These are phyloP conservation scores for Heliopora coerulea DNA, from an alignment of 92 coral and sea anemone genomes.

Conservation along the genomic window DNA sequence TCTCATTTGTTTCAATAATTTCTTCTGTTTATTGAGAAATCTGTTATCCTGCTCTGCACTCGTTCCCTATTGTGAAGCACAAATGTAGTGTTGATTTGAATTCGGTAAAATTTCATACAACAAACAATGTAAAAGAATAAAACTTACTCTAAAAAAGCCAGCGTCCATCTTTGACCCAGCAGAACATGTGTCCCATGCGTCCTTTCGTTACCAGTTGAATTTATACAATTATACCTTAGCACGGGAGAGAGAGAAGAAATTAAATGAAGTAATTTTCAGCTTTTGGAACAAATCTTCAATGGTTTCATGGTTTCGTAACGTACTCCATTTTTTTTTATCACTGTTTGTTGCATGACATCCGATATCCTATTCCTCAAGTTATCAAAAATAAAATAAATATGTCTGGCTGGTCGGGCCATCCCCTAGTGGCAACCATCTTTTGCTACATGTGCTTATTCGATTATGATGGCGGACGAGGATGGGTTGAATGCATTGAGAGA, in stretches of 20 bases:
- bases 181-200: not conserved
- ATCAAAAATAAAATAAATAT: not conserved
- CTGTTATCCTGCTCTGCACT: constrained; percentile 99
- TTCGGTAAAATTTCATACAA: not conserved
- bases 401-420: constrained; percentile 4
- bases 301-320: too few species aligned
- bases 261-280: not conserved
- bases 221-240: not conserved
- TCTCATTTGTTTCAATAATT: constrained; percentile 87
- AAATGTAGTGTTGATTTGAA: not conserved
- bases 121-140: not conserved
- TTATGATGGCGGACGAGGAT: constrained; percentile 81
- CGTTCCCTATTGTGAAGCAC: constrained; percentile 69
- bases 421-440: not conserved
- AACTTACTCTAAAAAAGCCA: constrained; percentile 91
- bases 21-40: constrained; percentile 92
- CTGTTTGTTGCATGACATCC: too few species aligned
- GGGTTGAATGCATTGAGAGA: constrained; percentile 46
- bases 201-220: not conserved
- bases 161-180: constrained; percentile 64
- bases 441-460: constrained; percentile 24
- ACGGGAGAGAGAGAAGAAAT: constrained; percentile 16
- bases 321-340: too few species aligned
- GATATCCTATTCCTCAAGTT: too few species aligned
- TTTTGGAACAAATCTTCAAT: not conserved